phyloP scores from a whole-genome alignment of 2,797 vertebrate species.

The Gambelia wislizenii region DNA sequence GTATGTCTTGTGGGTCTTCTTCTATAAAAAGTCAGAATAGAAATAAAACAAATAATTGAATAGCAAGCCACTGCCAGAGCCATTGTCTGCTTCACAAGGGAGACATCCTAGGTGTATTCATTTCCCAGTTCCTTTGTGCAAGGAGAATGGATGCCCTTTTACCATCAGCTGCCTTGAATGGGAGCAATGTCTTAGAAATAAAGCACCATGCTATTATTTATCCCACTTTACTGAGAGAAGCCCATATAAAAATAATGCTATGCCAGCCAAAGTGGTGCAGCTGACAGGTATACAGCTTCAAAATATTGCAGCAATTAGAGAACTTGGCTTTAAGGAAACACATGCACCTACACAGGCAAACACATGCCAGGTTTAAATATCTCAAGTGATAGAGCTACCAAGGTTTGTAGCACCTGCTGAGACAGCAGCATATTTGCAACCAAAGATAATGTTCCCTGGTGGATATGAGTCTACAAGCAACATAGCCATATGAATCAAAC shows the following conservation, averaged over 20 bases:
- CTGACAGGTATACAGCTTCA: conserved; percentile 67
- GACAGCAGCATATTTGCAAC: background rate
- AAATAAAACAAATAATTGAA: background rate
- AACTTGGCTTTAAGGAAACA: conserved; percentile 37
- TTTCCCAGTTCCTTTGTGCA: background rate
- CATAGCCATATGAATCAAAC: background rate
- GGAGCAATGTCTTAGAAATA: conserved; percentile 9
- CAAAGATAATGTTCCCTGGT: background rate
- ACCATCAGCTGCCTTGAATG: background rate
- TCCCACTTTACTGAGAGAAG: conserved; percentile 55
- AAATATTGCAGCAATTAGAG: conserved; percentile 72
- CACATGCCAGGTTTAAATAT: conserved; percentile 9
- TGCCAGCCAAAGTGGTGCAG: conserved; percentile 58
- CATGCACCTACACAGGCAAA: conserved; percentile 31
- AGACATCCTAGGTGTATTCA: background rate
- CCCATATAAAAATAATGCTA: conserved; percentile 50
- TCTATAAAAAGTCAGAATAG: background rate
- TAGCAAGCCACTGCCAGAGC: background rate
- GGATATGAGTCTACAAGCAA: background rate
- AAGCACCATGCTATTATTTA: conserved; percentile 50
- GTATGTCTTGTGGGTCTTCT: background rate
- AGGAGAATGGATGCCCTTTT: conserved; percentile 50
- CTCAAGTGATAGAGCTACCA: conserved; percentile 10
- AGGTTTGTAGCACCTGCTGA: conserved; percentile 7
- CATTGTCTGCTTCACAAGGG: background rate